phyloP scores from a whole-genome alignment of 1,140 invertebrate species.

The Ectropis grisescens region DNA sequence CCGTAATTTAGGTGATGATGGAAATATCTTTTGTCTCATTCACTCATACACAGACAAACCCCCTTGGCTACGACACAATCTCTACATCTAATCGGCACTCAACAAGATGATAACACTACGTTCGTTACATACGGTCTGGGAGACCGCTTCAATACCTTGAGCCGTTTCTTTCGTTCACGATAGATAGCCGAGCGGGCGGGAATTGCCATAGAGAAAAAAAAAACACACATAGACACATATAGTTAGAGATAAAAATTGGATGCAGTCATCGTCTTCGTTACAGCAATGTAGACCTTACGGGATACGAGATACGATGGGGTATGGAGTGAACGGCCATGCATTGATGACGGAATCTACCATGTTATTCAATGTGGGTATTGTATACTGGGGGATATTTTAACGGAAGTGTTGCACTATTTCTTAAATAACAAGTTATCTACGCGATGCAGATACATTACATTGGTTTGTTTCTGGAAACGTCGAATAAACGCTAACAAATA shows the following conservation, averaged over 20 bases:
- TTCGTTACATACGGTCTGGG: conserved; percentile 22
- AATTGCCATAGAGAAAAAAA: conserved; percentile 58
- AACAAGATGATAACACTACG: conserved; percentile 47
- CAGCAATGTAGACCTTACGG: conserved; percentile 16
- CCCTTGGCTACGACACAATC: conserved; percentile 68
- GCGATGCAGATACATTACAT: too few relatives aligned
- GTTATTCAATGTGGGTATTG: too few relatives aligned
- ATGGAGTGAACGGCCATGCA: conserved; percentile 30
- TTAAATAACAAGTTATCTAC: too few relatives aligned
- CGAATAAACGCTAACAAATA: too few relatives aligned
- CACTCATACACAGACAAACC: conserved; percentile 54
- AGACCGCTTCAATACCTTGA: conserved; percentile 48
- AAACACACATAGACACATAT: conserved; percentile 59
- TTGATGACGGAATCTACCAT: too few relatives aligned
- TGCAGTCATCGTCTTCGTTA: conserved; percentile 15
- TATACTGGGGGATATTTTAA: too few relatives aligned
- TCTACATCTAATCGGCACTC: conserved; percentile 52
- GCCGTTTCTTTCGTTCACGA: conserved; percentile 51
- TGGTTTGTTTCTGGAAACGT: too few relatives aligned
- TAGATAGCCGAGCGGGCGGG: conserved; percentile 67
- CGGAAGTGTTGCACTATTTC: too few relatives aligned
- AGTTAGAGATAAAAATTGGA: conserved; percentile 51
- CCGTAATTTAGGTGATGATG: too few relatives aligned
- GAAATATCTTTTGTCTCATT: conserved; percentile 37
- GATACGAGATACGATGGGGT: conserved; percentile 29